Evolutionary conservation across 2,888 invertebrate genomes (phyloP), one percentile per base, ranked within the genome.

Genomic region (Meghimatium bilineatum): DNA sequence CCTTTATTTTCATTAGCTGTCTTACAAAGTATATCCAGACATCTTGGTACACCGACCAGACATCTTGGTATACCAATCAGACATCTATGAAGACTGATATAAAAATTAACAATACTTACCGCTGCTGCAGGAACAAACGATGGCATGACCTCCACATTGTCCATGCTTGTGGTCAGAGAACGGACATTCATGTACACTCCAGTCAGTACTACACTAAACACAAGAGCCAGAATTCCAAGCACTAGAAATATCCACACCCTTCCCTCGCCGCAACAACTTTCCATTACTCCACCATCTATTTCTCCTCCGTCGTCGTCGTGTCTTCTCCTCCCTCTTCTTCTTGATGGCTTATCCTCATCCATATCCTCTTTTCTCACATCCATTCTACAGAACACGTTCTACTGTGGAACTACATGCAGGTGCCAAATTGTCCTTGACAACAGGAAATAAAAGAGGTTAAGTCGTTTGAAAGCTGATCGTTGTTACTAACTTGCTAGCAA

Each of bases 81-180:
- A n/a, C n/a, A n/a, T n/a, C n/a, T n/a, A n/a, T n/a, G n/a, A n/a
- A n/a, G n/a, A n/a, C n/a, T n/a, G n/a, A n/a, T n/a, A n/a, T n/a
- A n/a, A n/a, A n/a, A n/a, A n/a, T n/a, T n/a, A n/a, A 44, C 12
- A 44, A 36, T 23, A 82, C 82, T 82, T 67, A 82, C 82, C 67
- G 76, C 82, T 44, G 76, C 76, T 85, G 97, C 97, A 66, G 97
- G 97, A 89, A 98, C 97, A 92, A 97, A 98, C 12, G 97, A 97
- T n/a, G 98, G 98, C 89, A 98, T 96, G 0, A 98, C 97, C 95
- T 98, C 98, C 93, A 98, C 96, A 91, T 97, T 94, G 84, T 94
- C 92, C 76, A 96, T 95, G 0, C 96, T 96, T 0, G 96, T 96
- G 0, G 97, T 97, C 93, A 97, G 96, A 2, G 96, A 96, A 38